Conservation (phyloP, 2,888 invertebrate species). For the Keiferia lycopersicella region DNA sequence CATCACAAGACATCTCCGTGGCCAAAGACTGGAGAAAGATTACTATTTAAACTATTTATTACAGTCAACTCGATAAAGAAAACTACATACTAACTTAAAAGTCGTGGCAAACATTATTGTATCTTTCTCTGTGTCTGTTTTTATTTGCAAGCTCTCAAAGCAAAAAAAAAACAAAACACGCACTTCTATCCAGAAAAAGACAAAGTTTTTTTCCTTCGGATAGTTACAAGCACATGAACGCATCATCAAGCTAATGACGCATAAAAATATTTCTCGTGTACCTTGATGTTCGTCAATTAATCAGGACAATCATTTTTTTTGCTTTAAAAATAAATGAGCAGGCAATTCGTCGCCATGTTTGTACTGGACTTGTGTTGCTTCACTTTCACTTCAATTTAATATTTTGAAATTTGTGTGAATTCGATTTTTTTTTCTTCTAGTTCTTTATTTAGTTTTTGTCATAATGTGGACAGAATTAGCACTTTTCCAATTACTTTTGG, state of each 20-base stretch:
- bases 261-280: constrained; percentile 78
- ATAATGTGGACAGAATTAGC: too few species aligned
- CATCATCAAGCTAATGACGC: constrained; percentile 68
- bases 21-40: too few species aligned
- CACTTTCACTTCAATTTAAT: background rate
- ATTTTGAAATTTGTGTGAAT: background rate
- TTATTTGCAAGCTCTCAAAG: too few species aligned
- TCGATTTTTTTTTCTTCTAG: background rate
- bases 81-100: too few species aligned
- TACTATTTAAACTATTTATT: too few species aligned
- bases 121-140: too few species aligned
- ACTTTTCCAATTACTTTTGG: too few species aligned
- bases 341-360: constrained; percentile 51
- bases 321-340: constrained; percentile 66
- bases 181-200: background rate
- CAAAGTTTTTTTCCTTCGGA: constrained; percentile 18
- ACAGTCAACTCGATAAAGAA: too few species aligned
- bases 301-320: constrained; percentile 57
- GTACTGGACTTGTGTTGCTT: constrained; percentile 30
- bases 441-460: too few species aligned
- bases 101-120: too few species aligned
- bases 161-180: background rate
- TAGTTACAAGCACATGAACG: constrained; percentile 42
- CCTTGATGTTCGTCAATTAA: constrained; percentile 72
- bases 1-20: too few species aligned